Percentiles rank a stretch among this genome's conserved stretches.
Conservation (phyloP, 2,888 invertebrate genomes). For the Drosophila longiperda region DNA sequence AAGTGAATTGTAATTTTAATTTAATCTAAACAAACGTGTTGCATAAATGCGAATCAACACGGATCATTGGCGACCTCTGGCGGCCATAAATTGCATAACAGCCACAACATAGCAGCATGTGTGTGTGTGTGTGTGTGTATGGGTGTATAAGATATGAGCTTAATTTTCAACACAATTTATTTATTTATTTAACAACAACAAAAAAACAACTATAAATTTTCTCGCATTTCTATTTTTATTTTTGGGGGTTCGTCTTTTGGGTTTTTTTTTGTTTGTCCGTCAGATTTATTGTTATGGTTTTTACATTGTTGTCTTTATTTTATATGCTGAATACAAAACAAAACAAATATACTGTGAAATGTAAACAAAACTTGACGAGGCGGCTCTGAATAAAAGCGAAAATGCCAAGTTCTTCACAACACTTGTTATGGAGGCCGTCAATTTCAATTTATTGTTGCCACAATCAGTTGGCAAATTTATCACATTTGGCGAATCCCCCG, state of each 20-base stretch:
- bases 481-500: not conserved
- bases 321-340: not conserved
- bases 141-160: constrained; percentile 15
- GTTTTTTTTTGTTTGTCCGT: constrained; percentile 29
- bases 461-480: not conserved
- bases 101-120: not conserved
- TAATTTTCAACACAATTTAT: constrained; percentile 57
- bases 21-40: constrained; percentile 49
- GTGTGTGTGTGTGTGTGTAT: not conserved
- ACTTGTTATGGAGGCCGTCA: not conserved
- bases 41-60: constrained; percentile 37
- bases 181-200: constrained; percentile 41
- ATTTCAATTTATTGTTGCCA: constrained; percentile 13
- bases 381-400: not conserved
- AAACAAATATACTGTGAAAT: constrained; percentile 22
- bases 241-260: constrained; percentile 33
- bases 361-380: constrained; percentile 14
- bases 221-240: constrained; percentile 2
- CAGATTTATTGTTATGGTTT: constrained; percentile 41
- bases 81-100: constrained; percentile 57
- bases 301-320: constrained; percentile 5
- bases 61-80: constrained; percentile 56
- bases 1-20: constrained; percentile 51
- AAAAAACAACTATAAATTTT: constrained; percentile 26
- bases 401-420: constrained; percentile 10